Evolutionary conservation across 2,797 vertebrate genomes (phyloP), one percentile per base, ranked within the genome.

Genomic region (Lepus townsendii): DNA sequence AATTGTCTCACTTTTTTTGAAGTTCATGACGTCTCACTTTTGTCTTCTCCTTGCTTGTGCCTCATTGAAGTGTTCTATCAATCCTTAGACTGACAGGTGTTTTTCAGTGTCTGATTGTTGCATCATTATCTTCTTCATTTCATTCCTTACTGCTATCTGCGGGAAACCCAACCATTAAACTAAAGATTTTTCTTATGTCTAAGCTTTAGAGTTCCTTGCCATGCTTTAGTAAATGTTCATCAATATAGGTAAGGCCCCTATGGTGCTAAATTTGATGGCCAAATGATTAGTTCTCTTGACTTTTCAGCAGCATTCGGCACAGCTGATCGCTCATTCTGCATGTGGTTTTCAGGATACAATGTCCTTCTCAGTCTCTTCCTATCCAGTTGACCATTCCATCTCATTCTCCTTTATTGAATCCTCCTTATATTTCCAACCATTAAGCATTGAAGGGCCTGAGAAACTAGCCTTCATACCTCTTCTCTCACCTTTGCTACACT

Each of bases 31-130:
- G 12, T 42, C 38, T 83, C 38, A 83, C 42, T 82, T 80, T 52
- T 84, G 80, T 80, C 83, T 97, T 84, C 24, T 79, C 35, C 42
- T 63, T 82, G 9, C 26, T 78, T 80, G 63, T 92, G 22, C 20
- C 42, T 85, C 73, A 57, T 90, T 92, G 66, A 92, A 86, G n/a
- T 63, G 26, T 16, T 54, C 63, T 84, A 9, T 84, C 73, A 88
- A 50, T 77, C 27, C 62, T 72, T 17, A 83, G 42, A 88, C n/a
- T 57, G 30, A 65, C 7, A 75, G 68, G 13, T 13, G 16, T 83
- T 92, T 83, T 90, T 90, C 73, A 84, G 9, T 82, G 38, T 82
- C 50, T 79, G 17, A 80, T 76, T 66, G 5, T 93, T 80, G 30
- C 11, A 63, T 92, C 14, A 2, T 30, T 14, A 20, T 77, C 24